Conservation (phyloP, 2,797 vertebrate species). For the Sebastes goodei region DNA sequence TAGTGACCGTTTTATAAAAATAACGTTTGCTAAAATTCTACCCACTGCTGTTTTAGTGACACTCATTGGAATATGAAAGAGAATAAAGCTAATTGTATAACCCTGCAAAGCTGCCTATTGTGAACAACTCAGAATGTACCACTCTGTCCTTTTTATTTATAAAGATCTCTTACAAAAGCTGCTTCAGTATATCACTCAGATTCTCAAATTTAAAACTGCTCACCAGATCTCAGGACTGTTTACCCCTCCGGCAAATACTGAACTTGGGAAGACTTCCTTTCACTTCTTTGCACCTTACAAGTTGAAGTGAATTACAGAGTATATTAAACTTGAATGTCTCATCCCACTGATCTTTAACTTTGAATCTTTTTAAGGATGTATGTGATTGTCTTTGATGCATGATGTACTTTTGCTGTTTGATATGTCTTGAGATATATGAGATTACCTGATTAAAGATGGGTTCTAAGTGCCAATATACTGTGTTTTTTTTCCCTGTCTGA, state of each 20-base stretch:
- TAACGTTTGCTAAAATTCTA: too few relatives aligned
- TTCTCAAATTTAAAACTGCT: not conserved
- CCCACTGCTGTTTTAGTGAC: not conserved
- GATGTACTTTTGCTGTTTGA: not conserved
- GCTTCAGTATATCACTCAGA: not conserved
- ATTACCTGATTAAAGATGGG: not conserved
- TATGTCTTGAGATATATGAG: not conserved
- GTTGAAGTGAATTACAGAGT: not conserved
- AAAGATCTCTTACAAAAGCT: not conserved
- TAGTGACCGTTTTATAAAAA: too few relatives aligned
- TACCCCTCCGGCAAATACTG: not conserved
- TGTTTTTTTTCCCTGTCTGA: not conserved
- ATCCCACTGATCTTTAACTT: not conserved
- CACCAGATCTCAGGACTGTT: not conserved
- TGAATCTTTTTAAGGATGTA: not conserved
- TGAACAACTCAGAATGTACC: not conserved
- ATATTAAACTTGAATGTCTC: not conserved
- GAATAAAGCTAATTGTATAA: not conserved
- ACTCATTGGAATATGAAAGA: not conserved
- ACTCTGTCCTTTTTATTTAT: not conserved
- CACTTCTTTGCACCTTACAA: not conserved
- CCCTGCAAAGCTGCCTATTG: not conserved
- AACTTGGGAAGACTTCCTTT: not conserved
- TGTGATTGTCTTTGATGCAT: not conserved
- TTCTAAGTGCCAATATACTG: not conserved